Evolutionary conservation across 2,797 vertebrate genomes (phyloP), one percentile per base, ranked within the genome.

Genomic region (Ciconia nigra): DNA sequence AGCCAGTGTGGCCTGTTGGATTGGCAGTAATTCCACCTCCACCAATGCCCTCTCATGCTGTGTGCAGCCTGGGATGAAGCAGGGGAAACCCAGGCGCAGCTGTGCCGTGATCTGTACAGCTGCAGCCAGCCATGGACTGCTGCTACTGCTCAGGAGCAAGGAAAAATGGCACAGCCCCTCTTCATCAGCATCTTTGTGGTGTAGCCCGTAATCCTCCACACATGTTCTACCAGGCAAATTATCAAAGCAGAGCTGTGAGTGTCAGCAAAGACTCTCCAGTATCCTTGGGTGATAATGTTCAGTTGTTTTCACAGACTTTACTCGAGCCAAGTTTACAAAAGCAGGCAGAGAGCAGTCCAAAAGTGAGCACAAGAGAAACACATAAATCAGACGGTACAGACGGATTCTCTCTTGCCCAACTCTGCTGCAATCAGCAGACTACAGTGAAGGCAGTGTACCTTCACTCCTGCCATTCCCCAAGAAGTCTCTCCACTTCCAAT

Each of bases 251-350:
- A 88, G 76, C 83, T 31, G 2, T 41, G 58, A 78, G 31, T 62
- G 52, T 81, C 72, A 76, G 70, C 44, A 86, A 63, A 84, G 69
- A 42, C 79, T 79, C 76, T 84, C 67, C 90, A 74, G 57, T 77
- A 87, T 80, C 86, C 69, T 82, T 79, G 87, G 37, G 62, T 91
- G 87, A 83, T 57, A 91, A 83, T 33, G 61, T 80, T 91, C 16
- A 0, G 26, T 54, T 87, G 58, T 91, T 95, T 96, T 70, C 54
- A 70, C 49, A 83, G 93, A 21, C 44, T 83, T 72, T 57, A 3
- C 69, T 72, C 3, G 12, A 94, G 51, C 54, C 84, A 76, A 83
- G 72, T 88, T 70, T 83, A 74, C 37, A 46, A 82, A 93, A 83
- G 66, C 57, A 66, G 42, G 62, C 65, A 72, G 61, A 83, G 85